These are phyloP conservation scores for Drosophila suzukii DNA, from an alignment of 1,140 invertebrate genomes.

Conservation along the genomic window DNA sequence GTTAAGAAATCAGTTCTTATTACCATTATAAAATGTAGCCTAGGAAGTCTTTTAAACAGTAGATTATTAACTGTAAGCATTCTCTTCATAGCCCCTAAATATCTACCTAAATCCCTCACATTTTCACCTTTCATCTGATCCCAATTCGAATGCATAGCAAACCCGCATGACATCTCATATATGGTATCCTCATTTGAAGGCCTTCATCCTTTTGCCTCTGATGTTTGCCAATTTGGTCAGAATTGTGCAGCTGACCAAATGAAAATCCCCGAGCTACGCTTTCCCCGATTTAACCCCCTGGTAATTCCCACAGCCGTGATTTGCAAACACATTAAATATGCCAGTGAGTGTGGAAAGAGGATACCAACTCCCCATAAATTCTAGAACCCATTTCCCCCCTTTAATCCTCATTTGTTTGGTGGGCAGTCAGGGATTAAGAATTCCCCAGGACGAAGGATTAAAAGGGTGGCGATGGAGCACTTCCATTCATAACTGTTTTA, in stretches of 20 bases:
- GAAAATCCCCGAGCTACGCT: constrained; percentile 9
- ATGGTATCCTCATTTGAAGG: neutral
- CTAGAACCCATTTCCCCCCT: constrained; percentile 4
- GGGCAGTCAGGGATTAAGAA: constrained; percentile 34
- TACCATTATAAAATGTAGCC: neutral
- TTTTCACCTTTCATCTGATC: neutral
- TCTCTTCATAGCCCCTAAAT: too few species aligned
- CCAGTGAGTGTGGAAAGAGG: neutral
- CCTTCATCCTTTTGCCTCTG: neutral
- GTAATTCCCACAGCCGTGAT: constrained; percentile 32
- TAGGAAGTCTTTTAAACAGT: too few species aligned
- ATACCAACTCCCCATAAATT: constrained; percentile 16
- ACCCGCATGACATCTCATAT: constrained; percentile 12
- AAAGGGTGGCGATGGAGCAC: neutral
- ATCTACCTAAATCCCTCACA: neutral
- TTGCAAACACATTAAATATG: constrained; percentile 49
- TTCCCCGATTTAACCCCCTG: neutral
- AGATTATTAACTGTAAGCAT: neutral
- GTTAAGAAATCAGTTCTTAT: too few species aligned
- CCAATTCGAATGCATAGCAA: constrained; percentile 19
- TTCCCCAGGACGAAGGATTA: neutral
- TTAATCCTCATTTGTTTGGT: constrained; percentile 14
- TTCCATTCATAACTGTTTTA: constrained; percentile 38
- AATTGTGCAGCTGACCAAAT: constrained; percentile 26
- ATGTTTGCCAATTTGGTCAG: constrained; percentile 42